These are phyloP conservation scores for Bubo bubo DNA, from an alignment of 2,113 vertebrate species.

Conservation along the genomic window DNA sequence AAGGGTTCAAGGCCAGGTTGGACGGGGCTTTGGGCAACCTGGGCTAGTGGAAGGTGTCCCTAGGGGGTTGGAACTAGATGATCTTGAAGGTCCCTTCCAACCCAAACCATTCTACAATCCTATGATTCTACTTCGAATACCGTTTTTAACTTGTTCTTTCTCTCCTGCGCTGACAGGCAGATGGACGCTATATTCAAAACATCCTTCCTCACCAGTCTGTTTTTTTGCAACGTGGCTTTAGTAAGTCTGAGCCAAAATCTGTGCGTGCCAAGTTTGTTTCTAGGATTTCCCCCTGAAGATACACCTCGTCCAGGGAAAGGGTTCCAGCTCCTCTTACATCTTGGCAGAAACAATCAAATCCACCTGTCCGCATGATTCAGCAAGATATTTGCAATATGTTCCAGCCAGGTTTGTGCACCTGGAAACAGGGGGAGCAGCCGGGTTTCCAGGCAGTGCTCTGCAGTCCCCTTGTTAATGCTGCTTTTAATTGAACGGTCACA, in stretches of 20 bases:
- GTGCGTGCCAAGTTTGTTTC: constrained; percentile 15
- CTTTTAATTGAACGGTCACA: background rate
- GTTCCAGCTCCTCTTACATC: background rate
- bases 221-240: background rate
- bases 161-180: background rate
- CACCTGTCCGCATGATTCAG: constrained; percentile 37
- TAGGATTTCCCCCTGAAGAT: constrained; percentile 57
- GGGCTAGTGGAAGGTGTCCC: no score
- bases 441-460: background rate
- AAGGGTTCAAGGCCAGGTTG: no score
- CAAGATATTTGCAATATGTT: background rate
- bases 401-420: background rate
- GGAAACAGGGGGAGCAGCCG: background rate
- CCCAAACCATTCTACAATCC: no score
- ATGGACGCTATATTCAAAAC: background rate
- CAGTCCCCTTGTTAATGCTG: background rate
- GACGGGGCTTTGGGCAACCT: no score
- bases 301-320: background rate
- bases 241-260: background rate
- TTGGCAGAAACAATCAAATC: background rate
- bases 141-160: background rate
- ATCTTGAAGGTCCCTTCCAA: no score
- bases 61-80: no score
- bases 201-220: background rate
- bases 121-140: background rate